These are phyloP conservation scores for Aegypius monachus DNA, from an alignment of 2,113 vertebrate genomes.

Conservation along the genomic window DNA sequence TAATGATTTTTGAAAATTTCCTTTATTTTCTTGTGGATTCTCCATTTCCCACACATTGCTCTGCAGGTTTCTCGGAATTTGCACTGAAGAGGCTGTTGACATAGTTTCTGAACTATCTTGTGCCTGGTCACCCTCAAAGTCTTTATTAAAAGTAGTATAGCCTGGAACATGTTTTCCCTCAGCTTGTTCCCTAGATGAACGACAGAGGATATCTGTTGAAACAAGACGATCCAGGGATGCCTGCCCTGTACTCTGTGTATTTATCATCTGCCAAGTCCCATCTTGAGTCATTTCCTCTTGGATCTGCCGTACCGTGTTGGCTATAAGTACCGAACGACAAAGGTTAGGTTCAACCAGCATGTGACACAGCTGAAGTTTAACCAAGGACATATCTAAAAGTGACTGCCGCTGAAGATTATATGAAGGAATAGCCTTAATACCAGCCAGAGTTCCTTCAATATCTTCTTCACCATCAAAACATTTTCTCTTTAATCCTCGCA, in stretches of 20 bases:
- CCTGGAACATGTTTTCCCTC: conserved; percentile 74
- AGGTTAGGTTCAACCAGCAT: conserved; percentile 96
- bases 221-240: conserved; percentile 86
- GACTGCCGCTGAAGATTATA: conserved; percentile 94
- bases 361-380: conserved; percentile 98
- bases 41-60: conserved; percentile 82
- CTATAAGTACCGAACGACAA: conserved; percentile 96
- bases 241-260: conserved; percentile 76
- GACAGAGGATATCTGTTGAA: conserved; percentile 92
- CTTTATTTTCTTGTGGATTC: conserved; percentile 76
- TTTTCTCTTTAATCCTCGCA: conserved; percentile 91
- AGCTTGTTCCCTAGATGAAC: conserved; percentile 75
- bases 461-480: conserved; percentile 81
- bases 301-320: conserved; percentile 96
- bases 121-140: conserved; percentile 22
- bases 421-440: conserved; percentile 73
- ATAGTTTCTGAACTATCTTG: conserved; percentile 44
- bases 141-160: conserved; percentile 57
- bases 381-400: conserved; percentile 95
- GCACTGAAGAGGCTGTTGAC: conserved; percentile 3
- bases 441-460: conserved; percentile 67
- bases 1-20: conserved; percentile 78
- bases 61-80: conserved; percentile 69
- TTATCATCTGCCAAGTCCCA: conserved; percentile 86
- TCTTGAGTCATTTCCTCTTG: conserved; percentile 97